Percentiles rank a stretch among this genome's conserved stretches.
Conservation (phyloP, 2,888 invertebrate genomes). For the Zhuqinia jingwanae region DNA sequence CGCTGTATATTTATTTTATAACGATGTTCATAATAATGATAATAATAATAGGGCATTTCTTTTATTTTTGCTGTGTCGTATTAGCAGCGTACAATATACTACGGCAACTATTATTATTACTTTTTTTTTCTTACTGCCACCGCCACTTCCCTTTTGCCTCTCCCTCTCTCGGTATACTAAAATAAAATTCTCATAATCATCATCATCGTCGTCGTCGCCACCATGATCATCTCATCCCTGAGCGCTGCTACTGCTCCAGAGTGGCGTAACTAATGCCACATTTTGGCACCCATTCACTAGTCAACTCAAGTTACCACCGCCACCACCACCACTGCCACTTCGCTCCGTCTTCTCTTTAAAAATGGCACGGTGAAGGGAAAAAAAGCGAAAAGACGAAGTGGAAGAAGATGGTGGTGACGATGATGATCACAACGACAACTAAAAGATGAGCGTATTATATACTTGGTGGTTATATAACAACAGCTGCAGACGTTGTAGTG, state of each 20-base stretch:
- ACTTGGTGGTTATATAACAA: background rate
- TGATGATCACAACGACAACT: conserved; percentile 30
- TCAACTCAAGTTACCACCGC: conserved; percentile 66
- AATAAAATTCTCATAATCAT: background rate
- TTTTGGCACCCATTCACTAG: conserved; percentile 72
- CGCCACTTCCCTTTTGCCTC: conserved; percentile 20
- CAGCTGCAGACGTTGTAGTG: background rate
- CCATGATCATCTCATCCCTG: conserved; percentile 58
- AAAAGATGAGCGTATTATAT: conserved; percentile 22
- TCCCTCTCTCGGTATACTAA: conserved; percentile 37
- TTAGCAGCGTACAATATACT: background rate
- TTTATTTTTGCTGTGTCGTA: background rate
- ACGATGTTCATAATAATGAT: background rate
- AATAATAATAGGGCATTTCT: background rate
- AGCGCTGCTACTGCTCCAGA: conserved; percentile 58
- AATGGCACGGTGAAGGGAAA: conserved; percentile 34
- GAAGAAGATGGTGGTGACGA: conserved; percentile 17
- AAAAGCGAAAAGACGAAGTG: conserved; percentile 3
- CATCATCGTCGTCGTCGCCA: background rate
- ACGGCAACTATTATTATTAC: conserved; percentile 37
- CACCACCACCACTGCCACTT: background rate
- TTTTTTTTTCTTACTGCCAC: background rate
- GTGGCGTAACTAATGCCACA: conserved; percentile 72
- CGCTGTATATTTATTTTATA: background rate
- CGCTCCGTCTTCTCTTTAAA: conserved; percentile 32